Base-by-base conservation (phyloP, 2,113 vertebrate species). In the Myxocyprinus asiaticus region DNA sequence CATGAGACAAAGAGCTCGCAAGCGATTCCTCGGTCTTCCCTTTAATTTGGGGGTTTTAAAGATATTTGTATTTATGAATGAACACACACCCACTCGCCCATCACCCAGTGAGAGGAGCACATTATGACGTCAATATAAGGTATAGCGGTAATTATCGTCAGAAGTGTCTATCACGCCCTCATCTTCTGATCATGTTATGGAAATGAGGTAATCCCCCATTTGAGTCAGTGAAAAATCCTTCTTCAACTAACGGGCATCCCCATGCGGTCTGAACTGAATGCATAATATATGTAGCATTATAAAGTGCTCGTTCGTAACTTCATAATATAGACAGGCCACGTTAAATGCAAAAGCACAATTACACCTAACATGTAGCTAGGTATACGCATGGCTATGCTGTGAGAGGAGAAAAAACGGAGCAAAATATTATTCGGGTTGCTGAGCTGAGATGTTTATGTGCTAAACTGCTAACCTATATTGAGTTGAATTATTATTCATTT, bases 1-100 rank as follows among this genome's bases (percentile, higher is more conserved):
- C 90, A 85, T 83, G 80, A 70, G 79, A 75, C 63, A 78, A 75
- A 56, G 78, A 81, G 66, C 85, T 42, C 11, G 44, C 79, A 81
- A 87, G 84, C 83, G 82, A 79, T 86, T 15, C 82, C 22, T 85
- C 70, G 76, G 87, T 82, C 88, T 88, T 91, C 88, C 90, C 91
- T 90, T 91, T 90, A 82, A 85, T 65, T 65, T 44, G 47, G 48
- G 3, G 62, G 85, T 90, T 88, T 82, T 85, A 89, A 87, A 85
- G 85, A 86, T 83, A 84, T 86, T 88, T 88, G 88, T 91, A 93
- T 93, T 94, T 93, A 94, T 94, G 93, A 93, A 93, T 94, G 92
- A 91, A 93, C 90, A 87, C 90, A 91, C 93, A 85, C 93, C 93
- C 90, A 92, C 91, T 78, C 91, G 82, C 92, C 91, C 91, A 90